phyloP scores from a whole-genome alignment of 2,797 vertebrate genomes.

The Adelosebastes latens region DNA sequence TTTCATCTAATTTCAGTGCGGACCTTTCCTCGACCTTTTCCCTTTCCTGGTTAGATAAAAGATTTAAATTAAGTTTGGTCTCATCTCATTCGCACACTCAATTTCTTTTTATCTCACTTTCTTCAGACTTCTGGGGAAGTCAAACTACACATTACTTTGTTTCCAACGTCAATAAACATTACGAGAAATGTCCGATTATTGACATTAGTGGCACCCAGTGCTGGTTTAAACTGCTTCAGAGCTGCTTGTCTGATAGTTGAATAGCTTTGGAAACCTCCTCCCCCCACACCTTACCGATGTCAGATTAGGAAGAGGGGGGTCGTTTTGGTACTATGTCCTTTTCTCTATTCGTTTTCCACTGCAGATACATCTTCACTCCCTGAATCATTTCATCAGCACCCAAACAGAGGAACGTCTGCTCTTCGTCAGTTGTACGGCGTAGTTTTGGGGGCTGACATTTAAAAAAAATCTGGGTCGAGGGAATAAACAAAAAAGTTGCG shows the following conservation, averaged over 20 bases:
- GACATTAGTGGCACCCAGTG: not conserved
- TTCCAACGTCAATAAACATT: not conserved
- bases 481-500: not conserved
- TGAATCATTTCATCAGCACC: too few species aligned
- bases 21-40: not conserved
- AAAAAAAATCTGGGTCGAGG: too few species aligned
- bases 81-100: not conserved
- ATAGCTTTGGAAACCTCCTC: not conserved
- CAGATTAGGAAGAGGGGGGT: too few species aligned
- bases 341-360: too few species aligned
- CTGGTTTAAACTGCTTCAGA: not conserved
- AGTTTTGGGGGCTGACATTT: too few species aligned
- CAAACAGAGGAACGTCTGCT: too few species aligned
- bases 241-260: not conserved
- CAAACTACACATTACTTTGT: not conserved
- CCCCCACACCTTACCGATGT: not conserved
- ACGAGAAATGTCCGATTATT: not conserved
- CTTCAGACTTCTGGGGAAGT: not conserved
- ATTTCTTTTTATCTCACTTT: not conserved
- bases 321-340: too few species aligned
- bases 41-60: not conserved
- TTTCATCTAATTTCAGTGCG: not conserved
- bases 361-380: too few species aligned
- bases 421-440: too few species aligned
- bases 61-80: not conserved